Evolutionary conservation across 2,113 vertebrate species (phyloP).

Genomic region (Etheostoma spectabile): DNA sequence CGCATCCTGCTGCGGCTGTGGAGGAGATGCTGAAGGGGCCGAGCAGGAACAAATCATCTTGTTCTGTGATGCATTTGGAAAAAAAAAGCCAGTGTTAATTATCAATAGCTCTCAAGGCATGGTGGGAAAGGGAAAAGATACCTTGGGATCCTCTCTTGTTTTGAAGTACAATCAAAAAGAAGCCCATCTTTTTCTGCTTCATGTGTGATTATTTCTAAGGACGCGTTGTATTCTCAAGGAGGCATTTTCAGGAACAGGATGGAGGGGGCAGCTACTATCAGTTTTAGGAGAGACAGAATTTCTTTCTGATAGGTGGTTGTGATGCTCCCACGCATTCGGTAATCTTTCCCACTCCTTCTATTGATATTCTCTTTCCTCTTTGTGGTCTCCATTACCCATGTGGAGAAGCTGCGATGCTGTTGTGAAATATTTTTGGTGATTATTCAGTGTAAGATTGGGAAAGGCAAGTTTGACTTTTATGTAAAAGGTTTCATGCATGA

Average conservation of each 20-base stretch:
- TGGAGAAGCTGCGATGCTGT: constrained; percentile 24
- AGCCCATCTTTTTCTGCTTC: neutral
- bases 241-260: neutral
- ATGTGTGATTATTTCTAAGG: constrained; percentile 29
- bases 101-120: constrained; percentile 22
- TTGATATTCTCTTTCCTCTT: constrained; percentile 40
- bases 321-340: constrained; percentile 42
- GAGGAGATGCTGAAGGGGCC: constrained; percentile 16
- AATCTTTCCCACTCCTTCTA: constrained; percentile 20
- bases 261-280: constrained; percentile 30
- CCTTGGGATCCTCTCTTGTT: neutral
- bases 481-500: constrained; percentile 49
- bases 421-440: constrained; percentile 36
- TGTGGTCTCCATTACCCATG: constrained; percentile 33
- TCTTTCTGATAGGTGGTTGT: constrained; percentile 37
- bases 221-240: neutral
- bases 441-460: constrained; percentile 12
- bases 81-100: constrained; percentile 46
- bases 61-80: constrained; percentile 22
- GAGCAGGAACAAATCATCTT: constrained; percentile 34
- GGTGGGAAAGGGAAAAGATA: constrained; percentile 25
- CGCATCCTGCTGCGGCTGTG: constrained; percentile 20
- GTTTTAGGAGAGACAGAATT: constrained; percentile 34
- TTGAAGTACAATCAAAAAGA: constrained; percentile 31
- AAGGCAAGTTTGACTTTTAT: constrained; percentile 37